Conservation (phyloP, 2,113 vertebrate species). For the Opisthocomus hoazin region DNA sequence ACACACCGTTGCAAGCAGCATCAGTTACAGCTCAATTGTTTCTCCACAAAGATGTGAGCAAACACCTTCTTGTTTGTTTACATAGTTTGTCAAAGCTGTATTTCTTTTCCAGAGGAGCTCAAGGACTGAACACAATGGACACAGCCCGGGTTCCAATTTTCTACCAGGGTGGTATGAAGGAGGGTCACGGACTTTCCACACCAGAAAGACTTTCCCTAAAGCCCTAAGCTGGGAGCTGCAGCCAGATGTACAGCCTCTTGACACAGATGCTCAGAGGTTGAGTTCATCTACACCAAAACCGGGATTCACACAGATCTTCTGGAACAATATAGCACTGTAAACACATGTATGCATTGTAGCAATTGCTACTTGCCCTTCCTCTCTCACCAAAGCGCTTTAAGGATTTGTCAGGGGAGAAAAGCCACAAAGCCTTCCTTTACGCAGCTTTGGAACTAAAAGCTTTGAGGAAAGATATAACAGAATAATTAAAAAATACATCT, state of each 20-base stretch:
- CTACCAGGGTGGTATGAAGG: conserved; percentile 37
- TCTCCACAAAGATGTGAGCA: conserved; percentile 14
- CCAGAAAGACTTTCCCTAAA: not conserved
- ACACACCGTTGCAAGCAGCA: not conserved
- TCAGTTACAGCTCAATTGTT: conserved; percentile 47
- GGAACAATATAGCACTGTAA: conserved; percentile 43
- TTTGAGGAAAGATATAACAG: conserved; percentile 32
- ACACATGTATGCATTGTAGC: not conserved
- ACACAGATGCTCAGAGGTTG: not conserved
- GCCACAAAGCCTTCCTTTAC: not conserved
- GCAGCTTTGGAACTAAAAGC: not conserved
- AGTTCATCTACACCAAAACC: not conserved
- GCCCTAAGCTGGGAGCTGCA: not conserved
- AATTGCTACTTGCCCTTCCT: conserved; percentile 21
- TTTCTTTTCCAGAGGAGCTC: not conserved
- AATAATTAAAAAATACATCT: conserved; percentile 6
- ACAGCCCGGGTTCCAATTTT: conserved; percentile 2
- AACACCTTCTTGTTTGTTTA: conserved; percentile 31
- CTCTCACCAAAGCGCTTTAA: not conserved
- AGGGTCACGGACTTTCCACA: not conserved
- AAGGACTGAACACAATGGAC: not conserved
- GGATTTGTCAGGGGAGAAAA: conserved; percentile 3
- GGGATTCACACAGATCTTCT: not conserved
- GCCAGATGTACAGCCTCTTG: conserved; percentile 25
- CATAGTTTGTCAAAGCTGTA: not conserved